These are phyloP conservation scores for Schizopygopsis malacanthus DNA, from an alignment of 2,797 vertebrate genomes.

Conservation along the genomic window DNA sequence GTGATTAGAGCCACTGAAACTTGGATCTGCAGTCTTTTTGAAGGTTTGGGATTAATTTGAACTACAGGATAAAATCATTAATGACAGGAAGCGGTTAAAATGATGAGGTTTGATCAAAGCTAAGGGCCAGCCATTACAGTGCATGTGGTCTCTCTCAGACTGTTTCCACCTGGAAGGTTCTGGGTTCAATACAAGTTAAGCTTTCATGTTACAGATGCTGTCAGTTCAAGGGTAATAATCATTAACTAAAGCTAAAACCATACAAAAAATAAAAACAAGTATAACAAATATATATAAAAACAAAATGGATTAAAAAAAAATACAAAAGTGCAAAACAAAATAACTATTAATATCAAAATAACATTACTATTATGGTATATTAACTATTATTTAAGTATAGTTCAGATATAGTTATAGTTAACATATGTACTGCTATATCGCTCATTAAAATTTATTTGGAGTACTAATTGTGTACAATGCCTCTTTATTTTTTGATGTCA, in stretches of 20 bases:
- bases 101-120: conserved; percentile 42
- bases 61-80: conserved; percentile 50
- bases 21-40: conserved; percentile 46
- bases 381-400: too few species aligned
- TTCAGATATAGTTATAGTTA: too few species aligned
- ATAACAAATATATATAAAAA: not conserved
- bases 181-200: not conserved
- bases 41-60: conserved; percentile 43
- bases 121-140: conserved; percentile 29
- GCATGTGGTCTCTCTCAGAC: conserved; percentile 11
- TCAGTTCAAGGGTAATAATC: not conserved
- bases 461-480: too few species aligned
- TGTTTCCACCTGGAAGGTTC: not conserved
- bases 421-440: too few species aligned
- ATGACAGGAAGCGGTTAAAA: conserved; percentile 41
- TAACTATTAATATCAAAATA: too few species aligned
- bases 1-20: conserved; percentile 63
- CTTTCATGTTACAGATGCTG: not conserved
- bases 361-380: too few species aligned
- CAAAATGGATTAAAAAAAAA: too few species aligned
- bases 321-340: too few species aligned
- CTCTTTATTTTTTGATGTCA: too few species aligned
- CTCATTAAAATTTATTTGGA: too few species aligned
- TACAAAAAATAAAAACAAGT: not conserved
- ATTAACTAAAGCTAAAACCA: not conserved